Evolutionary conservation across 2,113 vertebrate genomes (phyloP).

Genomic region (Platycercus adscitus): DNA sequence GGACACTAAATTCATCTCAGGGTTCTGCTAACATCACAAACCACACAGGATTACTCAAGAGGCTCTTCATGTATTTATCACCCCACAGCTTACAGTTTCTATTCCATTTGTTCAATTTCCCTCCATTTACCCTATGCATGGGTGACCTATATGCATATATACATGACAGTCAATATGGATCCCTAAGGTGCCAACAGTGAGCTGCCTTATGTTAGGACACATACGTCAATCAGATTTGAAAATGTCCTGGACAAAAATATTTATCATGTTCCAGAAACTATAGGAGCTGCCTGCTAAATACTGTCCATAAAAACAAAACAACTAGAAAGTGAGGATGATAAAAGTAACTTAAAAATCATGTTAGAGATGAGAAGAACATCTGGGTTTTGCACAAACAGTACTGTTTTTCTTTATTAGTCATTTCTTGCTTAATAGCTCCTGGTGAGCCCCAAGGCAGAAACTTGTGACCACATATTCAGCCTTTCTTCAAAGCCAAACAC

Average conservation of each 20-base stretch:
- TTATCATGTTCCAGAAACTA: neutral
- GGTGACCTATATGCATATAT: neutral
- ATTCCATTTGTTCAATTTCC: neutral
- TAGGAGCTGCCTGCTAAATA: neutral
- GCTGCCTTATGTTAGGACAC: neutral
- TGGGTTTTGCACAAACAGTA: neutral
- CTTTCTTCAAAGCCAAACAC: neutral
- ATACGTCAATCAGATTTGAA: neutral
- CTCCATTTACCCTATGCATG: neutral
- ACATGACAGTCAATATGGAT: neutral
- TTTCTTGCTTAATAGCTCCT: neutral
- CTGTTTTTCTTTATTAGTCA: neutral
- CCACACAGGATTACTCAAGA: neutral
- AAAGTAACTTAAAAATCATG: neutral
- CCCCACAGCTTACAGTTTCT: neutral
- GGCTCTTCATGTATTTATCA: conserved; percentile 35
- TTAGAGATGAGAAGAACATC: neutral
- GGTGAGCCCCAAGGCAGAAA: neutral
- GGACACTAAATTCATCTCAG: neutral
- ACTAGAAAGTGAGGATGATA: neutral
- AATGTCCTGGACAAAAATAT: neutral
- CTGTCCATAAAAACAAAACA: neutral
- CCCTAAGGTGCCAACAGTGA: neutral
- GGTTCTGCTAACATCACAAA: conserved; percentile 26
- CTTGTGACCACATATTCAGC: neutral